Conservation (phyloP, 2,113 vertebrate genomes). For the Meles meles region DNA sequence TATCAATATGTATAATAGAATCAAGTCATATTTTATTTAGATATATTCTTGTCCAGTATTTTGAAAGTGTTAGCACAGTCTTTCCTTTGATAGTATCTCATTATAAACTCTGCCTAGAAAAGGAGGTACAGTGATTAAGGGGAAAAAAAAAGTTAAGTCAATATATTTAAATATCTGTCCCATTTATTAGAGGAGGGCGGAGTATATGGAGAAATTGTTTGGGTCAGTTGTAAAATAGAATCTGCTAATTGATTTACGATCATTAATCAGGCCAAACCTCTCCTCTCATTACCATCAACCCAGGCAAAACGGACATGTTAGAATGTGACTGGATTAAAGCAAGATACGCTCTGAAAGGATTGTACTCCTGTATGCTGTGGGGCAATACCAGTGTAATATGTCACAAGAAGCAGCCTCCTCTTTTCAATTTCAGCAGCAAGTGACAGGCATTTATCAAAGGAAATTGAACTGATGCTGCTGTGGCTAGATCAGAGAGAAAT, state of each 20-base stretch:
- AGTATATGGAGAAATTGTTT: background rate
- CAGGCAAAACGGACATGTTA: background rate
- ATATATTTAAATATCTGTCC: background rate
- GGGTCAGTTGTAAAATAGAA: background rate
- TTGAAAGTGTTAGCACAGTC: background rate
- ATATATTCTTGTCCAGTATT: slow-evolving; percentile 11
- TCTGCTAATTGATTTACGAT: background rate
- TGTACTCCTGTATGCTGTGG: background rate
- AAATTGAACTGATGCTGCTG: background rate
- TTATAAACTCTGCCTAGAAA: background rate
- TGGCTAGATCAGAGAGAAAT: slow-evolving; percentile 2
- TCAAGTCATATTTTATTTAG: slow-evolving; percentile 53
- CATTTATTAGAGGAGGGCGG: background rate
- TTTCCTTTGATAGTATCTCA: background rate
- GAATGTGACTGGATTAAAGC: background rate
- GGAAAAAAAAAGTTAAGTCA: background rate
- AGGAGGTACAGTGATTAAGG: background rate
- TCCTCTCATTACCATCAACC: background rate
- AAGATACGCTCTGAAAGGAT: background rate
- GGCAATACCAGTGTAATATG: background rate
- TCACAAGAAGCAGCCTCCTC: background rate
- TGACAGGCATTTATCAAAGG: background rate
- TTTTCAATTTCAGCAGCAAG: background rate
- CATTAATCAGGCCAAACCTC: background rate
- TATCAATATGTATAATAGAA: slow-evolving; percentile 28